phyloP scores from a whole-genome alignment of 1,140 invertebrate genomes.

The Aphelinus atriplicis region DNA sequence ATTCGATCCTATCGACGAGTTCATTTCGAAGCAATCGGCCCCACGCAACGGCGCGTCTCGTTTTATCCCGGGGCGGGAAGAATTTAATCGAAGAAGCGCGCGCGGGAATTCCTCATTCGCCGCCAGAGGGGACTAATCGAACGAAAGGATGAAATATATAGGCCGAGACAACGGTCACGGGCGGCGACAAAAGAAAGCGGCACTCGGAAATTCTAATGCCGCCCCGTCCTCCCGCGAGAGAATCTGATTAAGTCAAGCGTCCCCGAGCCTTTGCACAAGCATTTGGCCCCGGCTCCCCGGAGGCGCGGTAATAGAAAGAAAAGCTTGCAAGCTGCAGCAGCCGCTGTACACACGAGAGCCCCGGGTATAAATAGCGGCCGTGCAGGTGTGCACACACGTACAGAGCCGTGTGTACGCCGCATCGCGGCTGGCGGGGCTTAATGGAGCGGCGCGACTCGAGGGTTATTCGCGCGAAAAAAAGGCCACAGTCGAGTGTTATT shows the following conservation, averaged over 20 bases:
- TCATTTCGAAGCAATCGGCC: too few relatives aligned
- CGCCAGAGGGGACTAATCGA: too few relatives aligned
- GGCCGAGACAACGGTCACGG: too few relatives aligned
- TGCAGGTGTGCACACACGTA: too few relatives aligned
- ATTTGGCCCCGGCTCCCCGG: background rate
- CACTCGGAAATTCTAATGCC: slow-evolving; percentile 12
- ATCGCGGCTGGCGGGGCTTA: background rate
- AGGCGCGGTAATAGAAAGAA: slow-evolving; percentile 9
- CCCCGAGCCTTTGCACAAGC: background rate
- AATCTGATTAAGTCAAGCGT: slow-evolving; percentile 10
- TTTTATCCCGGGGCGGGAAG: too few relatives aligned
- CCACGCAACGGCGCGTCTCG: too few relatives aligned
- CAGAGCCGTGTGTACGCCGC: too few relatives aligned
- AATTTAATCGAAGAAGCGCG: too few relatives aligned
- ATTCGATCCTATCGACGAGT: too few relatives aligned
- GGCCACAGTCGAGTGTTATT: slow-evolving; percentile 2
- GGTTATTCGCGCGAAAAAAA: slow-evolving; percentile 17
- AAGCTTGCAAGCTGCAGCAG: background rate
- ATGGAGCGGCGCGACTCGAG: slow-evolving; percentile 12
- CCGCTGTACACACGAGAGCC: background rate
- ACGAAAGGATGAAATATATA: too few relatives aligned
- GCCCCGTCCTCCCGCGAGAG: background rate
- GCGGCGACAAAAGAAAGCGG: too few relatives aligned
- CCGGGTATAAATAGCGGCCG: background rate
- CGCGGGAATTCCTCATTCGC: too few relatives aligned